These are phyloP conservation scores for Phenganax subtilis DNA, from an alignment of 92 coral and sea anemone species.

Conservation along the genomic window DNA sequence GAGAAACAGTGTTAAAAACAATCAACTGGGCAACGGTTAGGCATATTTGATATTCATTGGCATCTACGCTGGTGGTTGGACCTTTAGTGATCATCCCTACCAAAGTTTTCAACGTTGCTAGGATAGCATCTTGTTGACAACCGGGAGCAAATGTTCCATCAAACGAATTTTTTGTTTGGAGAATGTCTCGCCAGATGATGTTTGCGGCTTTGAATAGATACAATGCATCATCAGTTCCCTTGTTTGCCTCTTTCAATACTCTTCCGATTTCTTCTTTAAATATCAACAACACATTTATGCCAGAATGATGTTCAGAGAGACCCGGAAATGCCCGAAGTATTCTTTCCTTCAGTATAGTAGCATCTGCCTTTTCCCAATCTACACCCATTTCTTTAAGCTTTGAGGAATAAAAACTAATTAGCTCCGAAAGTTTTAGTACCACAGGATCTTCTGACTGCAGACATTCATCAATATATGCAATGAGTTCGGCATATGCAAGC, in stretches of 20 bases:
- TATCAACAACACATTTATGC: not conserved
- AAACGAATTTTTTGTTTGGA: conserved; percentile 49
- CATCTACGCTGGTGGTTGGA: conserved; percentile 34
- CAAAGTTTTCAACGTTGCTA: conserved; percentile 42
- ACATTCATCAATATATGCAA: conserved; percentile 54
- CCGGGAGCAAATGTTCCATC: conserved; percentile 40
- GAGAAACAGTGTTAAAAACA: conserved; percentile 50
- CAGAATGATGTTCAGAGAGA: not conserved
- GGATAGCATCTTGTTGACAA: conserved; percentile 44
- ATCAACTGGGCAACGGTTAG: conserved; percentile 56
- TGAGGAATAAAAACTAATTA: not conserved
- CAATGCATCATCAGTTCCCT: conserved; percentile 45
- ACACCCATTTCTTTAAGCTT: not conserved
- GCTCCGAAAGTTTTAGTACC: not conserved
- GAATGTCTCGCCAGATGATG: conserved; percentile 52
- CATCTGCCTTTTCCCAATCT: not conserved
- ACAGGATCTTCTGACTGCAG: not conserved
- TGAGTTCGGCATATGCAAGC: conserved; percentile 58
- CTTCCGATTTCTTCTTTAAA: not conserved
- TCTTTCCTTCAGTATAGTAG: not conserved
- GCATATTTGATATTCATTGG: conserved; percentile 49
- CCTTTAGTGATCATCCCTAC: conserved; percentile 48
- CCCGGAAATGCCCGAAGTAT: not conserved
- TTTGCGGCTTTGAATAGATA: conserved; percentile 54
- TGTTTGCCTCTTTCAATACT: conserved; percentile 7